Conservation (phyloP, 2,113 vertebrate species). For the Calidris pugnax region DNA sequence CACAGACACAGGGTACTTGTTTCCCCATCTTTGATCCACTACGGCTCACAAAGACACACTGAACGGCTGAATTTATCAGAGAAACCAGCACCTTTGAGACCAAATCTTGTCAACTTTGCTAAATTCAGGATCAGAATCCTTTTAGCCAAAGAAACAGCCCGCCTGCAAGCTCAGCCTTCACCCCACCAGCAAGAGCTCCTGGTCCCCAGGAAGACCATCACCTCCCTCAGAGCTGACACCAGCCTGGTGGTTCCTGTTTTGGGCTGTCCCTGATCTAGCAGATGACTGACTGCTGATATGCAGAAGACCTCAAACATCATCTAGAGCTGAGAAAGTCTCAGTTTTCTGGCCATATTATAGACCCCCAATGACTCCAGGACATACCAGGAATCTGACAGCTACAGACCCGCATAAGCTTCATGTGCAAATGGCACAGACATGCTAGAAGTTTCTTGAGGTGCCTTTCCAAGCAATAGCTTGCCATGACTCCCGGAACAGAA, state of each 20-base stretch:
- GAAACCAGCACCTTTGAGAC: background rate
- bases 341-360: background rate
- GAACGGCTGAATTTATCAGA: background rate
- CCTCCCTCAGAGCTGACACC: background rate
- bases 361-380: background rate
- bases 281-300: no score
- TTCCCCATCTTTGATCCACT: background rate
- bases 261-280: background rate
- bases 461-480: background rate
- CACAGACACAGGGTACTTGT: accelerated
- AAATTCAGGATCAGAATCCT: background rate
- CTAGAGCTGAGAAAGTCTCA: background rate
- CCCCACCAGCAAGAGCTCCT: background rate
- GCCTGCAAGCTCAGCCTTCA: background rate
- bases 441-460: background rate
- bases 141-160: background rate
- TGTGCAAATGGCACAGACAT: background rate
- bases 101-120: background rate
- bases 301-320: background rate
- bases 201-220: background rate
- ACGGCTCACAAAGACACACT: background rate
- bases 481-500: background rate
- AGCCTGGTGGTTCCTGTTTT: background rate
- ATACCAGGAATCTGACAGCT: background rate
- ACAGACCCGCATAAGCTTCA: background rate